Percentiles rank a stretch among this genome's conserved stretches.
Evolutionary conservation across 1,140 invertebrate genomes (phyloP).

Genomic region (Eubasilissa regina): DNA sequence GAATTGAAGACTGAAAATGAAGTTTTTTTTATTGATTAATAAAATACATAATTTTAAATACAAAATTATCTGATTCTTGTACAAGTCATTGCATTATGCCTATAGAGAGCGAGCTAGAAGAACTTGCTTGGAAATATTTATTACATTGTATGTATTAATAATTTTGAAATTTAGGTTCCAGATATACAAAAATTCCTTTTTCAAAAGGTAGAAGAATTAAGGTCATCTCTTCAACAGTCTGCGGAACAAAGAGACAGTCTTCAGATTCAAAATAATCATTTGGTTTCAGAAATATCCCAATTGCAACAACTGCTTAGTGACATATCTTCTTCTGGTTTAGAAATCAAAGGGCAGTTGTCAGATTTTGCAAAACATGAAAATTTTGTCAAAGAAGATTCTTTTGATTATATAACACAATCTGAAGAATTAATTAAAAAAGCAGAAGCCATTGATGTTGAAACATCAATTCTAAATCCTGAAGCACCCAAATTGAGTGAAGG

Average conservation of each 20-base stretch:
- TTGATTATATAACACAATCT: not conserved
- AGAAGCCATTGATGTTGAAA: not conserved
- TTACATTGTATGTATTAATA: not conserved
- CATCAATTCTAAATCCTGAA: not conserved
- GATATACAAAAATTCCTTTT: conserved; percentile 75
- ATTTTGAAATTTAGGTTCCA: conserved; percentile 72
- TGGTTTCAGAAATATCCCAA: conserved; percentile 75
- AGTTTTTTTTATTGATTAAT: no score
- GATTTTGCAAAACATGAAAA: conserved; percentile 68
- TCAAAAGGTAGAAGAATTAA: conserved; percentile 76
- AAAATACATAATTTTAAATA: no score
- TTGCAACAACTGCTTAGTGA: conserved; percentile 75
- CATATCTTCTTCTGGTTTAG: conserved; percentile 68
- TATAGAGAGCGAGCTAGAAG: no score
- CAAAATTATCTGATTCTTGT: no score
- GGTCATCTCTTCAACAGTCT: conserved; percentile 75
- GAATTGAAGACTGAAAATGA: no score
- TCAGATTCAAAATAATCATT: conserved; percentile 74
- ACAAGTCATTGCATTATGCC: no score
- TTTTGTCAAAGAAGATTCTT: conserved; percentile 66
- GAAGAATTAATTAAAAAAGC: not conserved
- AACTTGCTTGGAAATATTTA: not conserved
- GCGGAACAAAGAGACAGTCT: conserved; percentile 74
- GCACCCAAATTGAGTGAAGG: not conserved
- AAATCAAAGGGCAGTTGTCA: conserved; percentile 67